Evolutionary conservation across 2,113 vertebrate genomes (phyloP).

Genomic region (Calidris pygmaea): DNA sequence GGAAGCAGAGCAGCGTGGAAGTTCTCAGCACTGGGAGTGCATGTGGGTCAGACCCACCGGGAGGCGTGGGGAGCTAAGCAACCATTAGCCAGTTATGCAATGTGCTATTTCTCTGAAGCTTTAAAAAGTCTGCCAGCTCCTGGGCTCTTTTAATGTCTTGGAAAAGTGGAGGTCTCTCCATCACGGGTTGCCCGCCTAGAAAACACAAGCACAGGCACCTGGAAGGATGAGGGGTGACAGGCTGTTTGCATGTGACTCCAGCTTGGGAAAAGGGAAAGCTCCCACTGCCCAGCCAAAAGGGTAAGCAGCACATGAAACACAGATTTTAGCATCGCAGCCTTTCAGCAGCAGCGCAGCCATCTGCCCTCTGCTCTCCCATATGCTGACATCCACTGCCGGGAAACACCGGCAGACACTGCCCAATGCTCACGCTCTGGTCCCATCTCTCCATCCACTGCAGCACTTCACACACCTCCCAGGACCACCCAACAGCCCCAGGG

Average conservation of each 20-base stretch:
- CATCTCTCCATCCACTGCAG: not conserved
- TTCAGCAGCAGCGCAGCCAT: not conserved
- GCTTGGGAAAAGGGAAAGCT: not conserved
- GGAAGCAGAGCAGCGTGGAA: not conserved
- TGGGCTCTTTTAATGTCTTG: not conserved
- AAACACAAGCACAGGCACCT: not conserved
- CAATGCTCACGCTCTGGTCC: fast-evolving
- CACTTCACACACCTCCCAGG: not conserved
- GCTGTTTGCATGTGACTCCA: not conserved
- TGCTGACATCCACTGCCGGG: no score
- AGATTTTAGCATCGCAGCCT: not conserved
- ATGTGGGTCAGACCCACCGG: not conserved
- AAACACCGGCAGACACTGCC: not conserved
- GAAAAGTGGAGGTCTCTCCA: not conserved
- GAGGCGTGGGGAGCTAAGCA: not conserved
- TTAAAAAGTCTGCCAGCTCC: not conserved
- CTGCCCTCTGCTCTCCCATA: not conserved
- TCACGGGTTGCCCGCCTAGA: fast-evolving
- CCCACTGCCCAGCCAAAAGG: not conserved
- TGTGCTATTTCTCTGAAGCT: not conserved
- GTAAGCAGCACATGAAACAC: not conserved
- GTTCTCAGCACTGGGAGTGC: not conserved
- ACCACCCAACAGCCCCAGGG: not conserved
- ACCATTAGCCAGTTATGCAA: not conserved
- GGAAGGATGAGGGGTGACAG: not conserved